These are phyloP conservation scores for Ooceraea biroi DNA, from an alignment of 1,140 invertebrate species.

Conservation along the genomic window DNA sequence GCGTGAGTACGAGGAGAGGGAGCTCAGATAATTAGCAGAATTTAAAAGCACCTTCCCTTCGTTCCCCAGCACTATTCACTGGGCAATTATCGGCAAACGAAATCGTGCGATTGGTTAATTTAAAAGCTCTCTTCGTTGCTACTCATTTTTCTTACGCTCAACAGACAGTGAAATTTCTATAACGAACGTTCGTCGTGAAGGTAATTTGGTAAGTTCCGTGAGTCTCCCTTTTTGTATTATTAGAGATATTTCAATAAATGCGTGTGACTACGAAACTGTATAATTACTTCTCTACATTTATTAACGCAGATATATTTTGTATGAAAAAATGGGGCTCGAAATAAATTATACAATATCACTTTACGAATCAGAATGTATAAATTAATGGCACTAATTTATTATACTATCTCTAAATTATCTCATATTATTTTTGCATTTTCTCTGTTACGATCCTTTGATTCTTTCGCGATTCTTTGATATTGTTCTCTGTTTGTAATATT, in stretches of 20 bases:
- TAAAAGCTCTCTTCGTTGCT: conserved; percentile 40
- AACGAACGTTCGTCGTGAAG: conserved; percentile 17
- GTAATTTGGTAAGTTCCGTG: conserved; percentile 23
- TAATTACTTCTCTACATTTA: not conserved
- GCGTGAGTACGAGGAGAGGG: not conserved
- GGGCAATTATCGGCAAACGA: conserved; percentile 55
- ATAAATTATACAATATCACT: not conserved
- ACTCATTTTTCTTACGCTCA: conserved; percentile 16
- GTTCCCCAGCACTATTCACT: conserved; percentile 31
- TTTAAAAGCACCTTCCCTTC: conserved; percentile 38
- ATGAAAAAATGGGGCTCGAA: not conserved
- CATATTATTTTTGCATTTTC: not conserved
- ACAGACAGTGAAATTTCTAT: conserved; percentile 26
- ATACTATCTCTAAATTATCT: not conserved
- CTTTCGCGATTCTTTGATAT: not conserved
- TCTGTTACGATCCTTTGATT: not conserved
- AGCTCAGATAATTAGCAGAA: conserved; percentile 43
- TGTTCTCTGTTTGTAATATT: not conserved
- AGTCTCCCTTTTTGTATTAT: not conserved
- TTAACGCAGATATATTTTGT: not conserved
- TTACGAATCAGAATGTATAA: not conserved
- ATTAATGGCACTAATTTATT: not conserved
- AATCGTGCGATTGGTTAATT: conserved; percentile 48
- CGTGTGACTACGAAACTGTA: not conserved
- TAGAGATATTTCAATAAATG: conserved; percentile 20